A percentile compares a stretch with the other conserved stretches of the same genome.
These are phyloP conservation scores for Rhea americana DNA, from an alignment of 2,113 vertebrate genomes.

Conservation along the genomic window DNA sequence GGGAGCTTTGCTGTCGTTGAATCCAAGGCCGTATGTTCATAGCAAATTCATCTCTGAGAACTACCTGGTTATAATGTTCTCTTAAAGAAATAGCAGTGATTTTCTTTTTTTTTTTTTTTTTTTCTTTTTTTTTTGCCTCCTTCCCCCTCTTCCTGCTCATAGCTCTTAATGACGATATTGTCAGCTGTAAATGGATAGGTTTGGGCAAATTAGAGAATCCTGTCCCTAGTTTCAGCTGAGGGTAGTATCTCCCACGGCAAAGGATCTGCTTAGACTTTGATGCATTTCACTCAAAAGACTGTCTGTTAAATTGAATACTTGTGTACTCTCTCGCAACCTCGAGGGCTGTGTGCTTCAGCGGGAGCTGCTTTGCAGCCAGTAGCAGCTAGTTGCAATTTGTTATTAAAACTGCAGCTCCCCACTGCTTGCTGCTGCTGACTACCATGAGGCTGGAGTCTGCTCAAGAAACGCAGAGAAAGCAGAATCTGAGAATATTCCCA, in stretches of 20 bases:
- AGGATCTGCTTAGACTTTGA: conserved; percentile 41
- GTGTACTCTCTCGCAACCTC: conserved; percentile 9
- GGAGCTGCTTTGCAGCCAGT: conserved; percentile 51
- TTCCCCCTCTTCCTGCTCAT: not conserved
- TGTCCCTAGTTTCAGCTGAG: conserved; percentile 9
- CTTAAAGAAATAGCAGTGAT: not conserved
- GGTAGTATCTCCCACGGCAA: conserved; percentile 51
- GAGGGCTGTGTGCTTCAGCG: conserved; percentile 28
- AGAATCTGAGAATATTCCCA: conserved; percentile 40
- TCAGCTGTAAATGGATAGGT: conserved; percentile 20
- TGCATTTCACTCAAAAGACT: conserved; percentile 24
- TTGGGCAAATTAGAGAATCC: conserved; percentile 16
- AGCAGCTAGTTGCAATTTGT: conserved; percentile 42
- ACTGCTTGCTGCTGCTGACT: conserved; percentile 31
- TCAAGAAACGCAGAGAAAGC: conserved; percentile 57
- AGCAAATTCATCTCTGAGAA: not conserved
- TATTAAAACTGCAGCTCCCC: conserved; percentile 58
- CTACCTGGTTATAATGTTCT: not conserved
- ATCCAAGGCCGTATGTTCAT: not conserved
- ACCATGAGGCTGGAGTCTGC: conserved; percentile 2
- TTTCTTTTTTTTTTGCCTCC: not conserved
- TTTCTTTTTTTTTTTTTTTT: not conserved
- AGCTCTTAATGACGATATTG: not conserved
- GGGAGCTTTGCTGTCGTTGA: not conserved
- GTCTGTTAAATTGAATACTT: conserved; percentile 43